Conservation (phyloP, 2,797 vertebrate species). For the Danionella dracula region DNA sequence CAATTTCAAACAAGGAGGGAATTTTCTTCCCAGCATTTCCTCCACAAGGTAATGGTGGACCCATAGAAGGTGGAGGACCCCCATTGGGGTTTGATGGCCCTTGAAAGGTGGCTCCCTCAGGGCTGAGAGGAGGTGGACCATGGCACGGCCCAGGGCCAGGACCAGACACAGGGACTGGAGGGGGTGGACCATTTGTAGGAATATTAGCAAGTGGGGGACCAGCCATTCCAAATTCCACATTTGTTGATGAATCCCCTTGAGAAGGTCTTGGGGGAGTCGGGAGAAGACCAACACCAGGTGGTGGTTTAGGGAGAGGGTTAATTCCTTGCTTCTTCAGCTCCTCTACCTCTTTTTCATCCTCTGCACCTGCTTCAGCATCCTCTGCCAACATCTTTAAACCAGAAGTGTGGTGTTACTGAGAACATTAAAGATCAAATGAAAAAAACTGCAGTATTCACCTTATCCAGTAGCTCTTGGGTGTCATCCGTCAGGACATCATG, state of each 20-base stretch:
- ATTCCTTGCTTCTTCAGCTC: conserved; percentile 96
- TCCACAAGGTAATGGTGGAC: conserved; percentile 62
- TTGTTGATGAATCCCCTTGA: conserved; percentile 60
- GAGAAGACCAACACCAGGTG: conserved; percentile 88
- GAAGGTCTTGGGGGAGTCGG: conserved; percentile 82
- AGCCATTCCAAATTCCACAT: conserved; percentile 59
- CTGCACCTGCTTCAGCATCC: conserved; percentile 89
- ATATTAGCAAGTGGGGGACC: conserved; percentile 55
- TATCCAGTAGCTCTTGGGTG: conserved; percentile 88
- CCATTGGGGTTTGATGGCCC: conserved; percentile 59
- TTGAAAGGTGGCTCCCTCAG: conserved; percentile 63
- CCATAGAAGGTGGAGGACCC: conserved; percentile 67
- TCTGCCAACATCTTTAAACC: conserved; percentile 86
- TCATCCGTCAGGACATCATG: conserved; percentile 85
- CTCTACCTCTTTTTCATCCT: conserved; percentile 95
- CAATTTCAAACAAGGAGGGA: conserved; percentile 90
- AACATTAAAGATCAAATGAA: too few species aligned
- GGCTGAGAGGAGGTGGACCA: conserved; percentile 53
- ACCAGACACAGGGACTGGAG: conserved; percentile 48
- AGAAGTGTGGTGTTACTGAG: too few species aligned
- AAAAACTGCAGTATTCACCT: conserved; percentile 62
- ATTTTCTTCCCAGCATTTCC: conserved; percentile 79
- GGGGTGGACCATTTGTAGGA: conserved; percentile 48
- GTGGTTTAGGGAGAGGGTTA: conserved; percentile 90
- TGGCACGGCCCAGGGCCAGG: conserved; percentile 48